A percentile compares a stretch with the other conserved stretches of the same genome.
These are phyloP conservation scores for Passer domesticus DNA, from an alignment of 2,113 vertebrate species.

Conservation along the genomic window DNA sequence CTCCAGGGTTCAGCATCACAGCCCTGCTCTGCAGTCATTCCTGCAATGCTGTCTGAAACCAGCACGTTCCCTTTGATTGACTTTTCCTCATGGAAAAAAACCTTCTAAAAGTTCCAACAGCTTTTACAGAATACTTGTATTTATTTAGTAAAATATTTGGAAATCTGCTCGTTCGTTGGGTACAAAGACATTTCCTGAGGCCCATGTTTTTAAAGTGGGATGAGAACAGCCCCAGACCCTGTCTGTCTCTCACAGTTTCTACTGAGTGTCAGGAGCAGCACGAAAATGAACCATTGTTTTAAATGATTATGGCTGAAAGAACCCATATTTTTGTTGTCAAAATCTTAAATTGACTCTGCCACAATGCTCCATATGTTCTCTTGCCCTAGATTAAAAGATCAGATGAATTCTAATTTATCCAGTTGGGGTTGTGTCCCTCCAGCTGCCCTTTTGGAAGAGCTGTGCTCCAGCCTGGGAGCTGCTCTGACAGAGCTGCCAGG, in stretches of 20 bases:
- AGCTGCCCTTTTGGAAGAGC: not conserved
- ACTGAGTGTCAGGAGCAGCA: not conserved
- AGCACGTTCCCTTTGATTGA: not conserved
- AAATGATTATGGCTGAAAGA: not conserved
- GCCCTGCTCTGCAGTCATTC: not conserved
- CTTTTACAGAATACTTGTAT: not conserved
- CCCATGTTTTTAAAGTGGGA: not conserved
- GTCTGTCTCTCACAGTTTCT: not conserved
- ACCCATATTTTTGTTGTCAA: conserved; percentile 9
- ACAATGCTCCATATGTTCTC: not conserved
- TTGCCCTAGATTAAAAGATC: not conserved
- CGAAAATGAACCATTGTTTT: not conserved
- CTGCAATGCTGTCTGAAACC: not conserved
- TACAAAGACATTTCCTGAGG: conserved; percentile 9
- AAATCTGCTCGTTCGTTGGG: not conserved
- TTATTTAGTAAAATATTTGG: conserved; percentile 13
- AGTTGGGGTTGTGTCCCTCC: not conserved
- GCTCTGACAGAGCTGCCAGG: not conserved
- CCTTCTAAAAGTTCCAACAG: not conserved
- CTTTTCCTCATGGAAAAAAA: not conserved
- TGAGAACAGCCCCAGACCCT: conserved; percentile 12
- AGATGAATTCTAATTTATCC: not conserved
- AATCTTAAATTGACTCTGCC: not conserved
- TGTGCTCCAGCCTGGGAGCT: not conserved
- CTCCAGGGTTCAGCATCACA: accelerated